A percentile compares a stretch with the other conserved stretches of the same genome.
These are phyloP conservation scores for Meandrusa payeni DNA, from an alignment of 2,888 invertebrate species.

Conservation along the genomic window DNA sequence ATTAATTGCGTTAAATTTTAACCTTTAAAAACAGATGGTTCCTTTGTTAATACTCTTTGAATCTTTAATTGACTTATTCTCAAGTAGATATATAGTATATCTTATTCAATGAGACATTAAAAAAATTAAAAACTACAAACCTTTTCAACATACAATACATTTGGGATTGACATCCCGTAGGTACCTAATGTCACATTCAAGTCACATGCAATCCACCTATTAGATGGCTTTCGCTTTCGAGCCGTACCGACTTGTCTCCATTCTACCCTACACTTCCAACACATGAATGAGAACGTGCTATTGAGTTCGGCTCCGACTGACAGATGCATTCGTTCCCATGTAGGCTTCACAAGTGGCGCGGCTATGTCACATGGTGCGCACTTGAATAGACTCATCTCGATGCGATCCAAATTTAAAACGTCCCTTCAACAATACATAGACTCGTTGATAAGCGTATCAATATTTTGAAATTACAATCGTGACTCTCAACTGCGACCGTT, in stretches of 20 bases:
- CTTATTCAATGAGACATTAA: too few relatives aligned
- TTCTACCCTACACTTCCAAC: constrained; percentile 35
- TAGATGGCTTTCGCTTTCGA: constrained; percentile 35
- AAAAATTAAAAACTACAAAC: too few relatives aligned
- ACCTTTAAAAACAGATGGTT: too few relatives aligned
- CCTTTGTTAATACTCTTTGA: too few relatives aligned
- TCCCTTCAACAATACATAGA: constrained; percentile 44
- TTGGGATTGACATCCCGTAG: constrained; percentile 11
- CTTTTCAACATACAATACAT: constrained; percentile 10
- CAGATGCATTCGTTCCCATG: constrained; percentile 60
- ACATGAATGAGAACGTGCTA: constrained; percentile 50
- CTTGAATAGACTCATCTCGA: constrained; percentile 40
- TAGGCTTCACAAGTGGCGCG: constrained; percentile 42
- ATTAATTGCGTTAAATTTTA: too few relatives aligned
- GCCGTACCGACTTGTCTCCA: constrained; percentile 37
- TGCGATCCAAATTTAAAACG: constrained; percentile 30
- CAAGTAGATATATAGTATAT: too few relatives aligned
- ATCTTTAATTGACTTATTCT: too few relatives aligned
- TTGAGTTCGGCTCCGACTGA: constrained; percentile 46
- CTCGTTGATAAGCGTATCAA: constrained; percentile 60
- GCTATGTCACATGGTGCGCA: constrained; percentile 39
- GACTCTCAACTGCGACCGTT: constrained; percentile 70
- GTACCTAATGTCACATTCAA: constrained; percentile 31
- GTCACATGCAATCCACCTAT: constrained; percentile 36
- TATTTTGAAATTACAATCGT: constrained; percentile 77